Evolutionary conservation across 2,888 invertebrate species (phyloP).

Genomic region (Eilema sororculum): DNA sequence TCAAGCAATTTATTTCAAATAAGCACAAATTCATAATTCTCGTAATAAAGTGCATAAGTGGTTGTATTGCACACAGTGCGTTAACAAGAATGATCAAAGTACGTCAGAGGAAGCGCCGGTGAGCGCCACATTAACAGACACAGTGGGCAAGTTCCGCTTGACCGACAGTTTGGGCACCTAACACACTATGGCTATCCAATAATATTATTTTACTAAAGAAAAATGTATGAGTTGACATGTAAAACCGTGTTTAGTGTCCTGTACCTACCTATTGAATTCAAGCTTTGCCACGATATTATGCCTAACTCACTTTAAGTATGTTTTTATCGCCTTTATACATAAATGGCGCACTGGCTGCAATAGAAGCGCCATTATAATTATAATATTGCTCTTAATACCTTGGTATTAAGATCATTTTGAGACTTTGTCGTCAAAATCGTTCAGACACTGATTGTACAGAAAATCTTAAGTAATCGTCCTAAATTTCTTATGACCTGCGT

Average conservation of each 20-base stretch:
- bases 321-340: no score
- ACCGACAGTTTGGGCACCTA: constrained; percentile 27
- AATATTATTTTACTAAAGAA: neutral
- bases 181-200: constrained; percentile 27
- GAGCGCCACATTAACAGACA: constrained; percentile 51
- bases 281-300: no score
- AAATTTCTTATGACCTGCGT: neutral
- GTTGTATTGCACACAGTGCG: constrained; percentile 13
- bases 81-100: constrained; percentile 28
- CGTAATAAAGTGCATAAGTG: constrained; percentile 5
- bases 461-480: neutral
- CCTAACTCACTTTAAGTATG: no score
- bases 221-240: neutral
- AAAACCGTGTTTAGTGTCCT: no score
- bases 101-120: constrained; percentile 53
- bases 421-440: no score
- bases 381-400: no score
- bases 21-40: neutral
- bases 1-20: neutral
- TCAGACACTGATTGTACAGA: no score
- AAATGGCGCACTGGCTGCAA: no score
- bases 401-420: no score
- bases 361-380: no score
- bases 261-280: no score
- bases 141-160: constrained; percentile 62